phyloP scores from a whole-genome alignment of 2,113 vertebrate species.

The Butastur rufipennis region DNA sequence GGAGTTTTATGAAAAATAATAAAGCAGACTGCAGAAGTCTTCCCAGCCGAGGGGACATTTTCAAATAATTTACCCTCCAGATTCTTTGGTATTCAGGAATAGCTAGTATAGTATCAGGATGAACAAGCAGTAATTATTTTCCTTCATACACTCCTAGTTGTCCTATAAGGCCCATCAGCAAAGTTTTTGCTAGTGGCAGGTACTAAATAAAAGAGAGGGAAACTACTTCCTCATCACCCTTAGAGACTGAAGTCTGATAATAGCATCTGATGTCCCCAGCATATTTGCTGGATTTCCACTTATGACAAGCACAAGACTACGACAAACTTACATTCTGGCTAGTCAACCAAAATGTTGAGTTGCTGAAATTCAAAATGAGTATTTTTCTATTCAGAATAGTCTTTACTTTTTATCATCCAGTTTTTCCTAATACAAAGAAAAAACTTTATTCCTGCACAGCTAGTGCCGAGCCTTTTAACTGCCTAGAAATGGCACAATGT shows the following conservation, averaged over 20 bases:
- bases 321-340: not conserved
- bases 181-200: not conserved
- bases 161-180: not conserved
- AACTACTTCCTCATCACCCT: not conserved
- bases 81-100: not conserved
- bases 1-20: not conserved
- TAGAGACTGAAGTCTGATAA: not conserved
- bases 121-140: not conserved
- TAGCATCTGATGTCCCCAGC: not conserved
- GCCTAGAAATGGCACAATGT: not conserved
- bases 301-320: not conserved
- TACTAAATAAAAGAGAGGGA: not conserved
- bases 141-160: not conserved
- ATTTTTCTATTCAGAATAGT: not conserved
- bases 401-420: not conserved
- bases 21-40: not conserved
- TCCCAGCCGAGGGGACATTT: not conserved
- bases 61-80: not conserved
- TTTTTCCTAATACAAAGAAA: not conserved
- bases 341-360: not conserved
- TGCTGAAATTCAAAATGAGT: not conserved
- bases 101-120: not conserved
- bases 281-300: not conserved
- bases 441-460: not conserved
- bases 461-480: not conserved